Evolutionary conservation across 2,888 invertebrate species (phyloP).

Genomic region (Hermodice carunculata): DNA sequence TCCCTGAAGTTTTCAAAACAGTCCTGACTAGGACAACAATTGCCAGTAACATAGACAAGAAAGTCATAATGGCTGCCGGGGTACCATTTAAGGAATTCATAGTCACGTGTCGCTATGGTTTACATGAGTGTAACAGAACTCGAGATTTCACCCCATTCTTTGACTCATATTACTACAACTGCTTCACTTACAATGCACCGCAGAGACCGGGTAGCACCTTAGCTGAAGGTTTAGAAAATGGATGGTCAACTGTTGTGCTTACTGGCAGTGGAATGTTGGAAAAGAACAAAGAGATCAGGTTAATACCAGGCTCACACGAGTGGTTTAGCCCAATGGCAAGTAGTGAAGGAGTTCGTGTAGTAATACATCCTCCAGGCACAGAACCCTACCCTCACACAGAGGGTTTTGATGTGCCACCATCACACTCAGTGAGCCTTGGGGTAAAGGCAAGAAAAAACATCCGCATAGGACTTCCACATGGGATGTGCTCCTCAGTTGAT

Average conservation of each 20-base stretch:
- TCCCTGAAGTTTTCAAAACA: conserved; percentile 11
- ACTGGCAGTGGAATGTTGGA: conserved; percentile 34
- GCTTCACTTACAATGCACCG: conserved; percentile 27
- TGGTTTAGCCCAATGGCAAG: conserved; percentile 28
- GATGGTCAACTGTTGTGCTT: conserved; percentile 30
- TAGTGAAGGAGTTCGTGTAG: conserved; percentile 30
- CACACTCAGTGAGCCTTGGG: conserved; percentile 29
- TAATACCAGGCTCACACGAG: conserved; percentile 33
- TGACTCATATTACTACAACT: conserved; percentile 33
- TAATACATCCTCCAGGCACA: conserved; percentile 29
- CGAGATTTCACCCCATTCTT: conserved; percentile 29
- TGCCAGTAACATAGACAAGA: conserved; percentile 28
- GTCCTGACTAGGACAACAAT: conserved; percentile 24
- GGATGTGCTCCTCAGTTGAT: conserved; percentile 24
- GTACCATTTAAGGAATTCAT: conserved; percentile 32
- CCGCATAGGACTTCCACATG: conserved; percentile 28
- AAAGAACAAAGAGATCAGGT: conserved; percentile 23
- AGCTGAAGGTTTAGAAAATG: conserved; percentile 33
- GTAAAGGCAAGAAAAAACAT: conserved; percentile 22
- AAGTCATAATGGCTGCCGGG: conserved; percentile 17
- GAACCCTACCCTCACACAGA: conserved; percentile 32
- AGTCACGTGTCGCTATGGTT: conserved; percentile 30
- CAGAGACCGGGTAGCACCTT: conserved; percentile 18
- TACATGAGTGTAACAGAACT: conserved; percentile 18
- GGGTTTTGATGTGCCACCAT: conserved; percentile 33